These are phyloP conservation scores for Drosophila varians DNA, from an alignment of 1,140 invertebrate genomes.

Conservation along the genomic window DNA sequence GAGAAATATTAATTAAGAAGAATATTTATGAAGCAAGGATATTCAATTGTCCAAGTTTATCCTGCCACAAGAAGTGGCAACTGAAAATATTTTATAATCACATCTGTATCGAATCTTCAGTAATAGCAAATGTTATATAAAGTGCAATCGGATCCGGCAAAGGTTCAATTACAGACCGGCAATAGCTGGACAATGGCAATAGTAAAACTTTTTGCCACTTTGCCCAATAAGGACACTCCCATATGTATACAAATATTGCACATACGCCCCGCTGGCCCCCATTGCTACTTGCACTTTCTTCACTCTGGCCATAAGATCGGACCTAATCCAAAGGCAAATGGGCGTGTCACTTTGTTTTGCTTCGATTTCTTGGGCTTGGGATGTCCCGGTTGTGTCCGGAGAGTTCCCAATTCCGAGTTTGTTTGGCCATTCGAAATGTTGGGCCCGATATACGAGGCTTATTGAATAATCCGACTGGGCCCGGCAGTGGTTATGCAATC, in stretches of 20 bases:
- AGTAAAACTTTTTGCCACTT: slow-evolving; percentile 3
- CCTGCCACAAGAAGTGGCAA: neutral
- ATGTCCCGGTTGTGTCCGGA: neutral
- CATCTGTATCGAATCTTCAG: neutral
- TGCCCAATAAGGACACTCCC: neutral
- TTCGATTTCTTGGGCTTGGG: neutral
- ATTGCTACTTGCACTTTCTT: neutral
- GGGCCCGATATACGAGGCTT: slow-evolving; percentile 3
- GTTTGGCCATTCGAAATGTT: neutral
- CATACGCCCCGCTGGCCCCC: slow-evolving; percentile 27
- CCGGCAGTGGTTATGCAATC: slow-evolving; percentile 5
- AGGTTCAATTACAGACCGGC: slow-evolving; percentile 5
- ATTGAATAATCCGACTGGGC: neutral
- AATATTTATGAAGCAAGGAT: neutral
- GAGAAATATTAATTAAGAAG: too few species aligned
- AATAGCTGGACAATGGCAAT: neutral
- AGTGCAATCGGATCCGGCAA: neutral
- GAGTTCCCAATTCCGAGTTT: neutral
- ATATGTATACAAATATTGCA: slow-evolving; percentile 18
- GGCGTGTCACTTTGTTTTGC: slow-evolving; percentile 1
- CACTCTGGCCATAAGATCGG: neutral
- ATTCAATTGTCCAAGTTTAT: neutral
- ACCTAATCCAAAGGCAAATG: slow-evolving; percentile 1
- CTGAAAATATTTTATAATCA: neutral
- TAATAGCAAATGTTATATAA: neutral